Evolutionary conservation across 2,113 vertebrate species (phyloP), one percentile per base, ranked within the genome.

Genomic region (Accipiter virgatus): DNA sequence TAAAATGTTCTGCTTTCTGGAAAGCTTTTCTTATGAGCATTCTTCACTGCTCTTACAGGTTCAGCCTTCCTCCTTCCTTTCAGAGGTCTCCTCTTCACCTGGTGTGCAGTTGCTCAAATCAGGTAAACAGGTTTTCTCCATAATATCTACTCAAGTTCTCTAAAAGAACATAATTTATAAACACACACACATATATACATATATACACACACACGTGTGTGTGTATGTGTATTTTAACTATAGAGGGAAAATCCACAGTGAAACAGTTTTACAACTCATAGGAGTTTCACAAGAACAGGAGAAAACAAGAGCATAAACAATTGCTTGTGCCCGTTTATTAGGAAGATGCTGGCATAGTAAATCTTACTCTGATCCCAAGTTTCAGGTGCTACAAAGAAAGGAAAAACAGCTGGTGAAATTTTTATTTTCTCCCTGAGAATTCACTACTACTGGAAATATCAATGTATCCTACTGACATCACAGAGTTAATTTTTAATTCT

Each of bases 141-240:
- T 45, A 56, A 5, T 56, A 45, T 34, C 25, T 68, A 25, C 7
- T 29, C 31, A 59, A 63, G 7, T 45, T 50, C 23, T 62, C 26
- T 55, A 50, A 50, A 73, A 62, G 2, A 40, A n/a, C 10, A 45
- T 25, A 34, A 40, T 40, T 50, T 73, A 52, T 36, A n/a, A 56
- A 23, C 4, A 42, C 40, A 42, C 36, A 38, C 36, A 38, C 3
- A 10, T 16, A 9, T 9, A 2, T 5, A n/a, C 13, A 21, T 27
- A n/a, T 3, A 62, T 1, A 32, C 9, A 38, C 8, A 36, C 21
- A 10, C 2, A 3, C 3, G 2, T 10, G 10, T 32, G 1, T 14
- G 16, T 43, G 8, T 25, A 3, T 45, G 20, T 43, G 20, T 59
- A 42, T 83, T 78, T 53, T 56, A 68, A 38, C 47, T 38, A 36